A percentile compares a stretch with the other conserved stretches of the same genome.
Conservation (phyloP, 2,888 invertebrate species). For the Habrosyne pyritoides region DNA sequence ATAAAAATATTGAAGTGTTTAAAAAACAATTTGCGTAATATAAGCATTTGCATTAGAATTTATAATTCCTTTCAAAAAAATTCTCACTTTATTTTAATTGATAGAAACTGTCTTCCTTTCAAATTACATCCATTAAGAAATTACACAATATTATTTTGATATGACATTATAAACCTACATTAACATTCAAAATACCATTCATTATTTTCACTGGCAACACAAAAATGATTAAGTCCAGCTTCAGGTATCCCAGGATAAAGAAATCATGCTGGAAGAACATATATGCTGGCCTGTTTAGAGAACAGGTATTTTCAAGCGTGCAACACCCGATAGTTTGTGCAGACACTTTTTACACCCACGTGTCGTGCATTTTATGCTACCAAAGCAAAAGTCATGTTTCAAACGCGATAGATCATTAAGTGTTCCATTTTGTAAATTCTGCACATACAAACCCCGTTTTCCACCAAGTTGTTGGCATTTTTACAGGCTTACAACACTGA, state of each 20-base stretch:
- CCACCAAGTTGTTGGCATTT: slow-evolving; percentile 14
- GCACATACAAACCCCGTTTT: slow-evolving; percentile 11
- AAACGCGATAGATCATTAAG: slow-evolving; percentile 22
- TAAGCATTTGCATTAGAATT: slow-evolving; percentile 21
- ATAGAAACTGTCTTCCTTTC: background rate
- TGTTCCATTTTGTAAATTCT: slow-evolving; percentile 19
- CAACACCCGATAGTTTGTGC: slow-evolving; percentile 54
- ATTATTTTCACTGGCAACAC: slow-evolving; percentile 35
- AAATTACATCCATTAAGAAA: background rate
- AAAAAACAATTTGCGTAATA: slow-evolving; percentile 38
- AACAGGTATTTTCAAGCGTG: slow-evolving; percentile 68
- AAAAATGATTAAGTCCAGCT: slow-evolving; percentile 54
- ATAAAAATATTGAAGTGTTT: slow-evolving; percentile 10
- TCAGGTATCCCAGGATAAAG: slow-evolving; percentile 46
- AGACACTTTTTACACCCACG: slow-evolving; percentile 29
- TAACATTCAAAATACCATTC: slow-evolving; percentile 15
- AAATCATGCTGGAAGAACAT: slow-evolving; percentile 63
- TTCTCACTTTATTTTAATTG: slow-evolving; percentile 13
- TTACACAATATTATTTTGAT: background rate
- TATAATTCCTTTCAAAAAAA: slow-evolving; percentile 23
- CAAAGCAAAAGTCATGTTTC: slow-evolving; percentile 29
- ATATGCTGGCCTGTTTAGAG: slow-evolving; percentile 42
- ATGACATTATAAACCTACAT: slow-evolving; percentile 1
- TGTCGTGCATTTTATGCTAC: slow-evolving; percentile 51
- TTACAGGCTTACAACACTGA: slow-evolving; percentile 39